Conservation (phyloP, 1,140 invertebrate species). For the Apis dorsata region DNA sequence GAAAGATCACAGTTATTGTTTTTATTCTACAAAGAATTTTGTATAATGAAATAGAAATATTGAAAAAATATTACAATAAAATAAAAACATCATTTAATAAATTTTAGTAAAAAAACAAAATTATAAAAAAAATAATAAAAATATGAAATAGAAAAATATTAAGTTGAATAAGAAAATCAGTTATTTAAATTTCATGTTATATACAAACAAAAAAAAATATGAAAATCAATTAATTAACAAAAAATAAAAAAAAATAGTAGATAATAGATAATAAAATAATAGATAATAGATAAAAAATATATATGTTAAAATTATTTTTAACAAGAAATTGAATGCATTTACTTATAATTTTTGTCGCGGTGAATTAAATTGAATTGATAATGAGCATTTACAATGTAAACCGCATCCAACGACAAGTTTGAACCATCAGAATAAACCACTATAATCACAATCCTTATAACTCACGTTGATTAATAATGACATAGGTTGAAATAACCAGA, state of each 20-base stretch:
- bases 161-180: not conserved
- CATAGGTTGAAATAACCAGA: slow-evolving; percentile 2
- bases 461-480: slow-evolving; percentile 40
- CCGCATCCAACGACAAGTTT: slow-evolving; percentile 21
- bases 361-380: slow-evolving; percentile 52
- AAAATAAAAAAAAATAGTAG: not conserved
- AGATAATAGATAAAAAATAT: not conserved
- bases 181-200: too few species aligned
- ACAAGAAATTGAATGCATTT: not conserved
- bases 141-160: not conserved
- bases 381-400: slow-evolving; percentile 37
- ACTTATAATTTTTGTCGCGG: slow-evolving; percentile 9
- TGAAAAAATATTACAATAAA: too few species aligned
- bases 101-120: too few species aligned
- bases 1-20: too few species aligned
- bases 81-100: too few species aligned
- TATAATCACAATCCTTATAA: slow-evolving; percentile 38
- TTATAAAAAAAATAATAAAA: not conserved
- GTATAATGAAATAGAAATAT: too few species aligned
- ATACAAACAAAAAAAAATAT: not conserved
- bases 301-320: not conserved
- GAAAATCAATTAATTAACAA: not conserved
- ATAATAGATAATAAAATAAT: not conserved
- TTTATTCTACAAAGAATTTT: too few species aligned
- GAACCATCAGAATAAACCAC: not conserved